phyloP scores from a whole-genome alignment of 2,113 vertebrate species.

The Dinomys branickii region DNA sequence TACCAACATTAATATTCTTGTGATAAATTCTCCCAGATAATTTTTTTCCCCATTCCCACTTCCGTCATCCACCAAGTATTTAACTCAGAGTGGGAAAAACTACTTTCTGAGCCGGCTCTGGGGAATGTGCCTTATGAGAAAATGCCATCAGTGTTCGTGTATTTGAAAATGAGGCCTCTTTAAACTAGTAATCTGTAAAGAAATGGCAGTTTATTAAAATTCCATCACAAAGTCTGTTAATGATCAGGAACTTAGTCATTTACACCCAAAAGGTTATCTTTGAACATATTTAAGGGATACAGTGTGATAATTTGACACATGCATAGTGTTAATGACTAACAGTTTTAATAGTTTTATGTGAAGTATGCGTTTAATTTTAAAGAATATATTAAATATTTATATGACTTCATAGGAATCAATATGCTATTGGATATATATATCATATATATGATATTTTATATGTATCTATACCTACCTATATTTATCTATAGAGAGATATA shows the following conservation, averaged over 20 bases:
- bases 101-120: constrained; percentile 2
- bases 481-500: too few species aligned
- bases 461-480: too few species aligned
- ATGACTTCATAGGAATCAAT: neutral
- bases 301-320: neutral
- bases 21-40: constrained; percentile 34
- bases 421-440: neutral
- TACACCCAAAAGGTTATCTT: neutral
- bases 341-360: constrained; percentile 11
- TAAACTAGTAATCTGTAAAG: constrained; percentile 25
- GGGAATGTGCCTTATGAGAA: neutral
- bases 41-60: neutral
- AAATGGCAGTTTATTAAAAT: constrained; percentile 6
- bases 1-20: constrained; percentile 36
- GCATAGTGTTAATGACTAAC: neutral
- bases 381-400: neutral
- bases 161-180: constrained; percentile 12
- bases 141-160: neutral
- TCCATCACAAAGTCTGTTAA: neutral
- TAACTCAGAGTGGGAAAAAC: constrained; percentile 20
- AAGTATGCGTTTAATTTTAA: constrained; percentile 34
- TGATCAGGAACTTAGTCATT: neutral
- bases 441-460: too few species aligned
- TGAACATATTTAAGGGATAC: neutral
- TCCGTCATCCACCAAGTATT: constrained; percentile 54